Conservation (phyloP, 2,797 vertebrate genomes). For the Squalus acanthias region DNA sequence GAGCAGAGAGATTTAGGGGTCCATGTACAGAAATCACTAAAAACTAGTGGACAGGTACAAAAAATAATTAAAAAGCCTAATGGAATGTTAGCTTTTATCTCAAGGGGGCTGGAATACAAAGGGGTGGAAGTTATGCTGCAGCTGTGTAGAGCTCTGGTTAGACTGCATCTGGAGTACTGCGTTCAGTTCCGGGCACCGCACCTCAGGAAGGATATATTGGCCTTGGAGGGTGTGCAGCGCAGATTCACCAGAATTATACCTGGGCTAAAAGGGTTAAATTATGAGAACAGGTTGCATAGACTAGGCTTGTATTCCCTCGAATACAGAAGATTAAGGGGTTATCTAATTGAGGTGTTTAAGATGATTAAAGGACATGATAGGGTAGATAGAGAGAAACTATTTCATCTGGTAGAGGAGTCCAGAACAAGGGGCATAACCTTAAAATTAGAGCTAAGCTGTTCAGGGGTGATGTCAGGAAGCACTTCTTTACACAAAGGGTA, state of each 20-base stretch:
- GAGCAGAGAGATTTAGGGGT: background rate
- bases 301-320: background rate
- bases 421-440: background rate
- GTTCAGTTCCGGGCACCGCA: background rate
- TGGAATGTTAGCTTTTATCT: background rate
- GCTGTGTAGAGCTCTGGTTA: background rate
- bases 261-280: background rate
- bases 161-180: background rate
- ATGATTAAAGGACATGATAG: background rate
- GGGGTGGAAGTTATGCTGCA: background rate
- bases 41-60: background rate
- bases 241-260: background rate
- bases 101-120: background rate
- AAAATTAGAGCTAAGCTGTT: background rate
- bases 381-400: background rate
- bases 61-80: background rate
- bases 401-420: background rate
- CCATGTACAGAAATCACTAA: background rate
- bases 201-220: background rate
- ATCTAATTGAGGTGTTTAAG: background rate
- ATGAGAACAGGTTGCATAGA: background rate
- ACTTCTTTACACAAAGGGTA: too few relatives aligned
- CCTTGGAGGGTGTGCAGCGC: background rate
- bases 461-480: too few relatives aligned
- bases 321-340: background rate